Evolutionary conservation across 2,113 vertebrate genomes (phyloP).

Genomic region (Syngnathus typhle): DNA sequence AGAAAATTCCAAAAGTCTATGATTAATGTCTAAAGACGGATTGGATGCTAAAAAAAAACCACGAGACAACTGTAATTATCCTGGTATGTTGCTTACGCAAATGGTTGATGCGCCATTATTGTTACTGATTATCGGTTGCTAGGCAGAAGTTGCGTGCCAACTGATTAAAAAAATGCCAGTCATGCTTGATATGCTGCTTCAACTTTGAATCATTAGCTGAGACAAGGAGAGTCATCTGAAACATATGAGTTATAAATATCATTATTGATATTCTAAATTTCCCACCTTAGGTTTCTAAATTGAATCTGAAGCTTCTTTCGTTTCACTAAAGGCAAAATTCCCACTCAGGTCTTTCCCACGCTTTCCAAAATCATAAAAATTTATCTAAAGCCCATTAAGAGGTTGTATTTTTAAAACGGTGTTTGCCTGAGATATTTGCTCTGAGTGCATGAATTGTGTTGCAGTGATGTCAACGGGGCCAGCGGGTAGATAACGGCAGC

Average conservation of each 20-base stretch:
- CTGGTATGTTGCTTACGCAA: neutral
- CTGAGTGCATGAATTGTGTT: slow-evolving; percentile 38
- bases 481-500: slow-evolving; percentile 42
- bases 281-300: too few species aligned
- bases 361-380: slow-evolving; percentile 8
- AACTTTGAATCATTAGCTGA: too few species aligned
- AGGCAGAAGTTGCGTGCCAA: too few species aligned
- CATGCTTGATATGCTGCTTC: neutral
- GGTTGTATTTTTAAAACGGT: slow-evolving; percentile 20
- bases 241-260: too few species aligned
- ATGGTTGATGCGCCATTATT: too few species aligned
- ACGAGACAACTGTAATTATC: neutral
- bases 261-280: too few species aligned
- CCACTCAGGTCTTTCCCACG: slow-evolving; percentile 11
- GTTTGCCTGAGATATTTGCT: slow-evolving; percentile 14
- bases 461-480: slow-evolving; percentile 33
- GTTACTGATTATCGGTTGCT: too few species aligned
- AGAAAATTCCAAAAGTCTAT: neutral
- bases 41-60: neutral
- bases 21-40: neutral
- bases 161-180: neutral
- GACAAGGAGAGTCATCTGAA: too few species aligned
- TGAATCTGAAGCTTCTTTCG: neutral
- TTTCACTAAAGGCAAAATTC: slow-evolving; percentile 3
- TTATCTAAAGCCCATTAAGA: slow-evolving; percentile 26